Conservation (phyloP, 1,140 invertebrate genomes). For the Polypedilum pembai region DNA sequence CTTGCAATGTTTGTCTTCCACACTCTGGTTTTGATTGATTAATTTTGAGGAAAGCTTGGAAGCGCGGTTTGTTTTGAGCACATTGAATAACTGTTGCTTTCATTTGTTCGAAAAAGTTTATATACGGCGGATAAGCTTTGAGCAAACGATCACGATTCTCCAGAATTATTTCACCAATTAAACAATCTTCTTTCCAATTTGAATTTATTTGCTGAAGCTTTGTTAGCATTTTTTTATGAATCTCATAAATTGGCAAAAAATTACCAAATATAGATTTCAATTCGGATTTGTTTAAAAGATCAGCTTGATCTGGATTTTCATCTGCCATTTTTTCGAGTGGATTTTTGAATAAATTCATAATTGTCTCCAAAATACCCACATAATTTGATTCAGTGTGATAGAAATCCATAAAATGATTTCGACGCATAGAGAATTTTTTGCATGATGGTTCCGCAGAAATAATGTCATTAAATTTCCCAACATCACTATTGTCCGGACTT, state of each 20-base stretch:
- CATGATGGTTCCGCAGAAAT: conserved; percentile 42
- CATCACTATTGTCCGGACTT: conserved; percentile 57
- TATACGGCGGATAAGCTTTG: conserved; percentile 93
- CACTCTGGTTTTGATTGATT: conserved; percentile 88
- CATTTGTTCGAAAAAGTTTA: conserved; percentile 96
- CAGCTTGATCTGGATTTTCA: conserved; percentile 55
- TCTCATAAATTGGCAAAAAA: conserved; percentile 86
- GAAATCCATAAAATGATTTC: conserved; percentile 83
- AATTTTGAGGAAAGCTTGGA: conserved; percentile 97
- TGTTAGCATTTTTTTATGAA: conserved; percentile 73
- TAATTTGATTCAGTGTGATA: conserved; percentile 96
- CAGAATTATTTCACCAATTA: conserved; percentile 80
- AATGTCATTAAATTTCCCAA: conserved; percentile 24
- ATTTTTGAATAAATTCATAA: conserved; percentile 85
- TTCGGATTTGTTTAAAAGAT: conserved; percentile 83
- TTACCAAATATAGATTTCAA: conserved; percentile 95
- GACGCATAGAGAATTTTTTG: conserved; percentile 57
- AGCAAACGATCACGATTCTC: conserved; percentile 72
- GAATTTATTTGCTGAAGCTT: conserved; percentile 45
- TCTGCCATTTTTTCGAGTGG: conserved; percentile 75
- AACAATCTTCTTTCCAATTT: conserved; percentile 75
- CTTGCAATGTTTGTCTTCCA: conserved; percentile 86
- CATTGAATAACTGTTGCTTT: conserved; percentile 86
- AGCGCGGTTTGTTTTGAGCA: conserved; percentile 82
- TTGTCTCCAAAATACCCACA: conserved; percentile 87